These are phyloP conservation scores for Neodon shergylaensis DNA, from an alignment of 2,113 vertebrate species.

Conservation along the genomic window DNA sequence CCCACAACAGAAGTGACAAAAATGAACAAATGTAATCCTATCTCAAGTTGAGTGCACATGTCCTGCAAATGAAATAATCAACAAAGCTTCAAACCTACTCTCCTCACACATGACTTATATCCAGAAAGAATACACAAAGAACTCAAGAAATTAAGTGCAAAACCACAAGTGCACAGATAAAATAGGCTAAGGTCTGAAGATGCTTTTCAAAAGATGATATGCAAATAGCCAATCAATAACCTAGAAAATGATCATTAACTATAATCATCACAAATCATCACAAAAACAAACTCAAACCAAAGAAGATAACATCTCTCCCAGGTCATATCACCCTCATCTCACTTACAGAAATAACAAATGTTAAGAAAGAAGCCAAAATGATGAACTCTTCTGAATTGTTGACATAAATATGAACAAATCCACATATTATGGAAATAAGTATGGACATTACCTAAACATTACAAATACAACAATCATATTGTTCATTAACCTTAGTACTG, in stretches of 20 bases:
- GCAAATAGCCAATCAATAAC: too few species aligned
- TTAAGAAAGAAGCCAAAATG: too few species aligned
- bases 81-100: background rate
- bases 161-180: background rate
- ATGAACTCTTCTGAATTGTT: background rate
- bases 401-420: background rate
- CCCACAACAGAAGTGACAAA: background rate
- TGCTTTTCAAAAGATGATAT: background rate
- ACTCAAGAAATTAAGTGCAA: background rate
- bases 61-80: background rate
- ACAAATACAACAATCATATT: background rate
- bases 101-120: background rate
- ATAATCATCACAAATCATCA: background rate
- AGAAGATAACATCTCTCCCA: background rate
- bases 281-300: background rate
- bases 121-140: background rate
- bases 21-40: background rate
- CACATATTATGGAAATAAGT: background rate
- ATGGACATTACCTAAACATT: background rate
- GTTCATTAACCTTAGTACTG: background rate
- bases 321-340: background rate
- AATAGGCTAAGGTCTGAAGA: background rate
- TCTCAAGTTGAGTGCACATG: background rate
- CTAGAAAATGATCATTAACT: background rate
- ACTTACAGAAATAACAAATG: background rate